phyloP scores from a whole-genome alignment of 92 coral and sea anemone species.

The Desmophyllum pertusum region DNA sequence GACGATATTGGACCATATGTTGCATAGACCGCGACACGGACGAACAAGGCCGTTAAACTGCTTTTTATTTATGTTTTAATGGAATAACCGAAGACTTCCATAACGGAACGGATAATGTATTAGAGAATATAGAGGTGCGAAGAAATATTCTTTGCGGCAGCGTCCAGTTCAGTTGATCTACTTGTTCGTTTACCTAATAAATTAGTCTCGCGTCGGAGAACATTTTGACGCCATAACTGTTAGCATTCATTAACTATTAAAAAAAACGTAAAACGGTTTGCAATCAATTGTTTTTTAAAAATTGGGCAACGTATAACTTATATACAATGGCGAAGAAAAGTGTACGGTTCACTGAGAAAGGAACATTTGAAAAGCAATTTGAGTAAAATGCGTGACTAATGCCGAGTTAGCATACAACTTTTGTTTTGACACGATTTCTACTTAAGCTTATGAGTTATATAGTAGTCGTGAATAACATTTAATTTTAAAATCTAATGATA shows the following conservation, averaged over 20 bases:
- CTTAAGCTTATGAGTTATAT: background rate
- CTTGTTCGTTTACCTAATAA: background rate
- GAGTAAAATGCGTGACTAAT: background rate
- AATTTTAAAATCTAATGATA: too few relatives aligned
- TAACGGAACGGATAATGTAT: background rate
- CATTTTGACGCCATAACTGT: slow-evolving; percentile 14
- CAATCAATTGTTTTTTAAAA: background rate
- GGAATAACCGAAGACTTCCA: background rate
- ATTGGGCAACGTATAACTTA: background rate
- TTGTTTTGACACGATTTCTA: background rate
- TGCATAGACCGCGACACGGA: background rate
- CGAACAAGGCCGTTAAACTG: background rate
- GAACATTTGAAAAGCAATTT: background rate
- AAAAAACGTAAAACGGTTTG: background rate
- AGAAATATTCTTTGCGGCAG: background rate
- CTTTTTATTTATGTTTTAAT: background rate
- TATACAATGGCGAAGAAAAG: background rate
- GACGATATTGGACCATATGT: background rate
- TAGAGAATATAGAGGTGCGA: background rate
- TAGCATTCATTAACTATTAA: background rate
- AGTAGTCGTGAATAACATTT: background rate
- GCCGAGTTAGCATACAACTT: background rate
- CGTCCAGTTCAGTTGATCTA: background rate
- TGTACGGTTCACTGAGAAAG: too few relatives aligned
- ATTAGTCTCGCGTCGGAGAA: slow-evolving; percentile 13